Evolutionary conservation across 2,888 invertebrate species (phyloP).

Genomic region (Diloba caeruleocephala): DNA sequence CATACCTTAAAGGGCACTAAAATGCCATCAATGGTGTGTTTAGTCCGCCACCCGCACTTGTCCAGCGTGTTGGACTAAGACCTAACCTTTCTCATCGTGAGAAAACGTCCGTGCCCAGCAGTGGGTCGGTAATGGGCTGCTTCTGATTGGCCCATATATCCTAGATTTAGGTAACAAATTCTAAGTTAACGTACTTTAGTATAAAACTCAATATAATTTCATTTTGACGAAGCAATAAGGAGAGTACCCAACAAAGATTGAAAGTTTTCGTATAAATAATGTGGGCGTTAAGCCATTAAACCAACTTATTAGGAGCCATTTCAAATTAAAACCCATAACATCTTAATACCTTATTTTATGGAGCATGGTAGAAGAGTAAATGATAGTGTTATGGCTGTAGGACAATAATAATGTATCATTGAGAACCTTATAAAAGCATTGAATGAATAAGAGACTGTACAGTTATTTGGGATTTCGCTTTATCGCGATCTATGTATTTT

Average conservation of each 20-base stretch:
- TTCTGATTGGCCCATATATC: no score
- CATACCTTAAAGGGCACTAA: no score
- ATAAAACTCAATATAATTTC: slow-evolving; percentile 30
- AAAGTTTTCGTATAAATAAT: slow-evolving; percentile 53
- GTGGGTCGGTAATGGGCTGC: no score
- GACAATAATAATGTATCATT: slow-evolving; percentile 8
- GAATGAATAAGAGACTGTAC: no score
- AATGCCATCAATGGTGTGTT: no score
- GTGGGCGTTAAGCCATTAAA: slow-evolving; percentile 27
- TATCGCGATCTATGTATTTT: no score
- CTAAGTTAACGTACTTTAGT: slow-evolving; percentile 3
- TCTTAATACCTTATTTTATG: slow-evolving; percentile 39
- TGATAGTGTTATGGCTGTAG: slow-evolving; percentile 6
- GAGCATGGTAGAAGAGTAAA: neutral
- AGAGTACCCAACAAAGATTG: slow-evolving; percentile 44
- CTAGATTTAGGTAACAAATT: slow-evolving; percentile 6
- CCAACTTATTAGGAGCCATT: slow-evolving; percentile 35
- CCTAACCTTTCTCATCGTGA: no score
- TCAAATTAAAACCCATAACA: slow-evolving; percentile 31
- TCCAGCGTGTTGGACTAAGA: no score
- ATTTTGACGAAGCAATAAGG: slow-evolving; percentile 46
- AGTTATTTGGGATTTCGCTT: no score
- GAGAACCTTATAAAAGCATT: slow-evolving; percentile 1
- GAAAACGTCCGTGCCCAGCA: no score
- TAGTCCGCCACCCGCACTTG: no score